A percentile compares a stretch with the other conserved stretches of the same genome.
These are phyloP conservation scores for Vanacampus margaritifer DNA, from an alignment of 2,113 vertebrate species.

Conservation along the genomic window DNA sequence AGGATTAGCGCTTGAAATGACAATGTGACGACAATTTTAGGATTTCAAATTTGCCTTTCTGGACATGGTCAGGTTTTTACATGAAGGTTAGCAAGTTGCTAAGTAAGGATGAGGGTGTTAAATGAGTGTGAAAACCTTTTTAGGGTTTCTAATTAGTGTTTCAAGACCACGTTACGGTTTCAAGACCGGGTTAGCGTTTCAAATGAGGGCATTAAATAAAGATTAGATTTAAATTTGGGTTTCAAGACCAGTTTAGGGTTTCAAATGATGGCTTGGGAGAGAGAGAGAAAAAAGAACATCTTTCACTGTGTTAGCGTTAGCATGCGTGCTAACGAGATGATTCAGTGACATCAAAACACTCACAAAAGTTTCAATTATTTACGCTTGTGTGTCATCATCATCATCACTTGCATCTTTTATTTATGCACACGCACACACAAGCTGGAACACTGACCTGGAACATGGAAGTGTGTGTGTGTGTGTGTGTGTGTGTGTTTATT, in stretches of 20 bases:
- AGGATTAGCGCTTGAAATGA: too few relatives aligned
- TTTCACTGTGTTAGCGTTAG: conserved; percentile 2
- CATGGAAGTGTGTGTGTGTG: not conserved
- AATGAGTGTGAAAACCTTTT: too few relatives aligned
- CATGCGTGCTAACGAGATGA: conserved; percentile 11
- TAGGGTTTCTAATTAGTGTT: too few relatives aligned
- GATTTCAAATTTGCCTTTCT: too few relatives aligned
- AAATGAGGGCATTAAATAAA: too few relatives aligned
- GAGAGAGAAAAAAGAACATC: not conserved
- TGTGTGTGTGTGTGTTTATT: not conserved
- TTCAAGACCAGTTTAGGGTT: not conserved
- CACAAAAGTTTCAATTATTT: conserved; percentile 41
- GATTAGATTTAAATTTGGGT: too few relatives aligned
- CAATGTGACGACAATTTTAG: too few relatives aligned
- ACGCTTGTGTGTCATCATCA: conserved; percentile 20
- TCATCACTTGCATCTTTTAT: conserved; percentile 39
- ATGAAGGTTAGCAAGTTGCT: too few relatives aligned
- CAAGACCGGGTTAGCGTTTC: too few relatives aligned
- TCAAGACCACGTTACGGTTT: too few relatives aligned
- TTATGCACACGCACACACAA: conserved; percentile 10
- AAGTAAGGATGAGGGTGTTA: too few relatives aligned
- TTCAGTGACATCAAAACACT: conserved; percentile 18
- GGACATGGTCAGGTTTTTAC: too few relatives aligned
- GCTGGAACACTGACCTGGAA: not conserved
- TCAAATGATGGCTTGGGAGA: not conserved